These are phyloP conservation scores for Drosophila kurseongensis DNA, from an alignment of 1,140 invertebrate genomes.

Conservation along the genomic window DNA sequence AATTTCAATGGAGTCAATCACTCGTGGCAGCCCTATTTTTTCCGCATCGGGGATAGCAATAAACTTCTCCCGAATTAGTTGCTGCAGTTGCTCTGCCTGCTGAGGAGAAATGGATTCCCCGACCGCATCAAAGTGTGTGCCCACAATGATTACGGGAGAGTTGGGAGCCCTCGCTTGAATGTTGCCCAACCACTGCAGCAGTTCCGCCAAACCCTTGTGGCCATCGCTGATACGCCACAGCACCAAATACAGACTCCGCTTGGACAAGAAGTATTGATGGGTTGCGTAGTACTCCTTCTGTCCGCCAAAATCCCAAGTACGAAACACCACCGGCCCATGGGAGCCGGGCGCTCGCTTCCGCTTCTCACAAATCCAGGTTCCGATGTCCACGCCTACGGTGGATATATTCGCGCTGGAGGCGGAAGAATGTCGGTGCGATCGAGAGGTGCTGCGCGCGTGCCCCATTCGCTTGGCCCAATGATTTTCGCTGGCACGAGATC, in stretches of 20 bases:
- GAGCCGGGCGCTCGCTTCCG: constrained; percentile 87
- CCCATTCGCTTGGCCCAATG: constrained; percentile 98
- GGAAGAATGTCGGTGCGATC: constrained; percentile 48
- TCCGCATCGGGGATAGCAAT: constrained; percentile 97
- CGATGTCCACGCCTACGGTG: constrained; percentile 98
- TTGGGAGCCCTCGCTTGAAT: constrained; percentile 97
- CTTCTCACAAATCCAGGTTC: constrained; percentile 97
- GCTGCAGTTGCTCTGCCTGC: constrained; percentile 93
- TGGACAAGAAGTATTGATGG: constrained; percentile 99
- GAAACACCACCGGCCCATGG: constrained; percentile 96
- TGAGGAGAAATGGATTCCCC: constrained; percentile 89
- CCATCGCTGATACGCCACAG: constrained; percentile 98
- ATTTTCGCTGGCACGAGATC: constrained; percentile 81
- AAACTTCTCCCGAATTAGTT: constrained; percentile 94
- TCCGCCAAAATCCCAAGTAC: constrained; percentile 99
- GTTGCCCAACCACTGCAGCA: constrained; percentile 97
- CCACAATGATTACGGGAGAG: constrained; percentile 96
- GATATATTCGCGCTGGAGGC: constrained; percentile 89
- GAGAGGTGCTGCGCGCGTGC: constrained; percentile 87
- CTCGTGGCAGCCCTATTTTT: constrained; percentile 96
- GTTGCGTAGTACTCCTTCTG: constrained; percentile 98
- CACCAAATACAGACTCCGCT: constrained; percentile 97
- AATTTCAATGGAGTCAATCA: constrained; percentile 97
- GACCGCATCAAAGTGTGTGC: constrained; percentile 97
- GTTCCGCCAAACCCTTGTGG: constrained; percentile 94